phyloP scores from a whole-genome alignment of 2,797 vertebrate species.

The Melanotaenia maccullochi region DNA sequence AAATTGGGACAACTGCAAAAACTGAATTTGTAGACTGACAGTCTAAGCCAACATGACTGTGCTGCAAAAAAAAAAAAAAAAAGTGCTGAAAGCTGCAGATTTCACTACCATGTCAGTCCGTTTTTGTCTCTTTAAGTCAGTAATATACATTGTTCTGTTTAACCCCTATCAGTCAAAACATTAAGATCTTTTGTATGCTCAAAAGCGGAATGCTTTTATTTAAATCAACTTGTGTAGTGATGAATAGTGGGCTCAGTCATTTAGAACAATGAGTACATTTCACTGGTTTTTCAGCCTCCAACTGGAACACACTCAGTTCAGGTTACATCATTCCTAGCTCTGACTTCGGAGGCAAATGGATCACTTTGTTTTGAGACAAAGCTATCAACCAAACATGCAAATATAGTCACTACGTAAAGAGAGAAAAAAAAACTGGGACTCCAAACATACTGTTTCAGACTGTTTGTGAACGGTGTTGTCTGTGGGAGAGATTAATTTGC shows the following conservation, averaged over 20 bases:
- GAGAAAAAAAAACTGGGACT: background rate
- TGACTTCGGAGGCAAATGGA: background rate
- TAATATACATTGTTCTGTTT: background rate
- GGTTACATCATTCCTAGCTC: background rate
- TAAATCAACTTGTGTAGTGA: background rate
- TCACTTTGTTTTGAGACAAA: background rate
- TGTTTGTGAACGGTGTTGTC: background rate
- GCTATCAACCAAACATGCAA: background rate
- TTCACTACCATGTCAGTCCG: background rate
- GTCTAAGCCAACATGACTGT: too few relatives aligned
- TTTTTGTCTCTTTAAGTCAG: background rate
- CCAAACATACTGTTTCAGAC: background rate
- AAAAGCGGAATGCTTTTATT: background rate
- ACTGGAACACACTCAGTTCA: background rate
- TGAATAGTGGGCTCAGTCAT: background rate
- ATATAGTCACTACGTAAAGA: background rate
- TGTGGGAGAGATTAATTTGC: background rate
- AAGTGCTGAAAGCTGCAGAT: background rate
- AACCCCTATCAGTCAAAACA: background rate
- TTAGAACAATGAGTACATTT: background rate
- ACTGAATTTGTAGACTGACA: too few relatives aligned
- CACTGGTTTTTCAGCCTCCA: background rate
- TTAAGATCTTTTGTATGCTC: too few relatives aligned
- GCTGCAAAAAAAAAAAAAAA: background rate
- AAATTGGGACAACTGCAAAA: too few relatives aligned